These are phyloP conservation scores for Orgyia antiqua DNA, from an alignment of 2,888 invertebrate genomes.

Conservation along the genomic window DNA sequence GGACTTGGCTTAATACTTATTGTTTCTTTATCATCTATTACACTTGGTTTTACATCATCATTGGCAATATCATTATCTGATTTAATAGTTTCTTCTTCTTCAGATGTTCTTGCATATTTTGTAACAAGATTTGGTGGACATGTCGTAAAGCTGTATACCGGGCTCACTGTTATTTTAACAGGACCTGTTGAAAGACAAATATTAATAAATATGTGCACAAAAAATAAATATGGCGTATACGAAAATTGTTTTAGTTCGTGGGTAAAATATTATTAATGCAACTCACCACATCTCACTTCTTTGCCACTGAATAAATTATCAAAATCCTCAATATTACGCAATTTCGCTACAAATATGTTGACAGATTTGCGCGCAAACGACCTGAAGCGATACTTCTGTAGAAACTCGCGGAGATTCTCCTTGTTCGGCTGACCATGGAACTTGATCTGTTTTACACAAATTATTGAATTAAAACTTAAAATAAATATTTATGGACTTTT, in stretches of 20 bases:
- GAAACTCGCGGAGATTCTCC: slow-evolving; percentile 33
- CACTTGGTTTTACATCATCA: too few species aligned
- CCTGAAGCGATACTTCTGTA: slow-evolving; percentile 36
- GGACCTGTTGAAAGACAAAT: slow-evolving; percentile 37
- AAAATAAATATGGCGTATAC: too few species aligned
- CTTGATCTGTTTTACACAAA: slow-evolving; percentile 28
- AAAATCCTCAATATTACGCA: slow-evolving; percentile 37
- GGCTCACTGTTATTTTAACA: slow-evolving; percentile 38
- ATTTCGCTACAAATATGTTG: slow-evolving; percentile 37
- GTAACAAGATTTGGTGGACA: slow-evolving; percentile 46
- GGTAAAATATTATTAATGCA: neutral
- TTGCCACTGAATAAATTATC: slow-evolving; percentile 34
- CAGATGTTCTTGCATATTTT: slow-evolving; percentile 10
- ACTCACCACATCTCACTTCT: slow-evolving; percentile 41
- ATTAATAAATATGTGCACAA: slow-evolving; percentile 1
- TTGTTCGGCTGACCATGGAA: slow-evolving; percentile 41
- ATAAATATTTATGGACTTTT: too few species aligned
- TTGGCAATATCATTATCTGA: too few species aligned
- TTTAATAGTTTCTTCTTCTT: too few species aligned
- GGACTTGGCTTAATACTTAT: neutral
- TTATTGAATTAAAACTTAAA: too few species aligned
- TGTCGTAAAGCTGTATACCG: slow-evolving; percentile 46
- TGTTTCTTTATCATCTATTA: too few species aligned
- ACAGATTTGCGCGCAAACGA: slow-evolving; percentile 35
- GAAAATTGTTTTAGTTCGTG: too few species aligned